Conservation (phyloP, 2,113 vertebrate species). For the Dolichotis patagonum region DNA sequence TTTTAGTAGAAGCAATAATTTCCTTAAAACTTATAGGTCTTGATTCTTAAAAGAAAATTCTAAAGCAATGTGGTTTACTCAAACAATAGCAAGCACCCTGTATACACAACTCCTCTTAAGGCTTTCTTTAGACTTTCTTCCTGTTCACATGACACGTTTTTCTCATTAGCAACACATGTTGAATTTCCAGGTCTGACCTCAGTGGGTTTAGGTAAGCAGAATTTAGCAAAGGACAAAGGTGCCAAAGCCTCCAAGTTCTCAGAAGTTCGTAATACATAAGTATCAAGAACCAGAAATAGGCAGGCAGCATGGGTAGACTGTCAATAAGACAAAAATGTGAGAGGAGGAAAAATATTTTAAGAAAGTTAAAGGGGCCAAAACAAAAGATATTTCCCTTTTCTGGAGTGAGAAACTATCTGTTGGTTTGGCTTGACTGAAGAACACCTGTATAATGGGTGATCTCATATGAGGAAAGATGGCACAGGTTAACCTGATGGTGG, state of each 20-base stretch:
- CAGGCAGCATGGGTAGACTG: neutral
- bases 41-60: slow-evolving; percentile 55
- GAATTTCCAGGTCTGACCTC: slow-evolving; percentile 45
- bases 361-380: neutral
- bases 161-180: slow-evolving; percentile 55
- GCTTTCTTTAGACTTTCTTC: neutral
- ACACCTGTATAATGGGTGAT: neutral
- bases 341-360: neutral
- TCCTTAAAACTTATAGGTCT: neutral
- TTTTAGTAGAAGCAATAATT: slow-evolving; percentile 47
- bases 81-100: slow-evolving; percentile 10
- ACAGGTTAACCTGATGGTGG: neutral
- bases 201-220: neutral
- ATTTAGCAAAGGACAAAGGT: slow-evolving; percentile 58
- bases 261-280: slow-evolving; percentile 23
- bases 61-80: neutral
- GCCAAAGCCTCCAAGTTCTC: slow-evolving; percentile 43
- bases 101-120: slow-evolving; percentile 34
- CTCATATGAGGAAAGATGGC: neutral
- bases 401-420: neutral
- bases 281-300: neutral
- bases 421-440: neutral
- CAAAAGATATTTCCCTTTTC: neutral
- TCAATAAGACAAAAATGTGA: neutral
- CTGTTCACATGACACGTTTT: slow-evolving; percentile 50